Evolutionary conservation across 2,113 vertebrate species (phyloP).

Genomic region (Prionailurus viverrinus): DNA sequence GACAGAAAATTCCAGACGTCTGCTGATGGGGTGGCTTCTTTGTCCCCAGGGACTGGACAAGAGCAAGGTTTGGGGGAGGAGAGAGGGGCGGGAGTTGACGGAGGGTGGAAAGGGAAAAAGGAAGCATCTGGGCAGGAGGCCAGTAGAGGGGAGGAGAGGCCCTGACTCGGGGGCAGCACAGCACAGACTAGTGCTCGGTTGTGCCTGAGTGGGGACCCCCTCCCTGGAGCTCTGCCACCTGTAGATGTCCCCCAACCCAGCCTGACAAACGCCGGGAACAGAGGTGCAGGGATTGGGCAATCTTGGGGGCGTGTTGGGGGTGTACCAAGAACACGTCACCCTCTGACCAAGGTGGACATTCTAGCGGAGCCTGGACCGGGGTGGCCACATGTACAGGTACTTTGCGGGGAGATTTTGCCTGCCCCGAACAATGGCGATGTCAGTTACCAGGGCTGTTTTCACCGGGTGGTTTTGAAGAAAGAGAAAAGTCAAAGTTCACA

Average conservation of each 20-base stretch:
- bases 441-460: background rate
- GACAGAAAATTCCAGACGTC: background rate
- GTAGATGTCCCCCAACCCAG: background rate
- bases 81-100: background rate
- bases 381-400: background rate
- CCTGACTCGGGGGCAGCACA: background rate
- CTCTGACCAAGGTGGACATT: background rate
- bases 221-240: background rate
- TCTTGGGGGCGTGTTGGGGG: background rate
- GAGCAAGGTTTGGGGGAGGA: background rate
- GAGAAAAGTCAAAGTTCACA: background rate
- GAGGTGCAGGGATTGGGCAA: background rate
- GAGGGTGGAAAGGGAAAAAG: background rate
- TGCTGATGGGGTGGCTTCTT: background rate
- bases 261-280: background rate
- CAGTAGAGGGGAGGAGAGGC: background rate
- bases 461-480: background rate
- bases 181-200: background rate
- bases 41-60: background rate
- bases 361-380: background rate
- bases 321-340: background rate
- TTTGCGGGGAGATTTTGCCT: background rate
- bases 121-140: background rate
- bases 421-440: background rate
- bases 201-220: background rate